phyloP scores from a whole-genome alignment of 1,140 invertebrate species.

The Acromyrmex heyeri region DNA sequence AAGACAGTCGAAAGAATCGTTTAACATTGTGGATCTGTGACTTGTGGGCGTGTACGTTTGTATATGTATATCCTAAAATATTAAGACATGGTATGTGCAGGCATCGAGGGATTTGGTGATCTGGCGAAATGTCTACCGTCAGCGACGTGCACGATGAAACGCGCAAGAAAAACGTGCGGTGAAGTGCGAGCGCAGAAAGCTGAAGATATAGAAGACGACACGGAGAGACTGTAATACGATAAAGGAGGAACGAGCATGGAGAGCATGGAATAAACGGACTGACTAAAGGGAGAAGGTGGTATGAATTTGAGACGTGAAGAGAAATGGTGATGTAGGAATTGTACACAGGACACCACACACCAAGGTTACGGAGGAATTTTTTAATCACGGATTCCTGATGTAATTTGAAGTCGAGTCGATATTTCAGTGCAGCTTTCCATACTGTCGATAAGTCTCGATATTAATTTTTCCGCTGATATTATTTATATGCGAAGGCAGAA shows the following conservation, averaged over 20 bases:
- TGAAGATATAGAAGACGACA: slow-evolving; percentile 33
- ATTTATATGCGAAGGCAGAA: neutral
- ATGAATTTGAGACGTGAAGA: slow-evolving; percentile 37
- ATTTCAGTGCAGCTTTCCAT: neutral
- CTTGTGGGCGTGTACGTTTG: slow-evolving; percentile 13
- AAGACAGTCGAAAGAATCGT: slow-evolving; percentile 60
- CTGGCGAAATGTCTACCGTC: slow-evolving; percentile 71
- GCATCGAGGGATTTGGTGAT: slow-evolving; percentile 62
- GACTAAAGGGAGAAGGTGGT: neutral
- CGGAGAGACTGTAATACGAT: slow-evolving; percentile 33
- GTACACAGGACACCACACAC: neutral
- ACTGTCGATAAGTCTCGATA: neutral
- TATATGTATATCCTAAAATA: slow-evolving; percentile 52
- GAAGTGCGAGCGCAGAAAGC: slow-evolving; percentile 40
- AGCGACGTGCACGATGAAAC: slow-evolving; percentile 62
- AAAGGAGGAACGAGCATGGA: neutral
- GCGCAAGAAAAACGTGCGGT: slow-evolving; percentile 63
- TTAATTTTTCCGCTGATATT: neutral
- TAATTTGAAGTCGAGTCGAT: neutral
- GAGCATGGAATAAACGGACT: slow-evolving; percentile 2
- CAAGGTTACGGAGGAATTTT: slow-evolving; percentile 11
- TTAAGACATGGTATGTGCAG: slow-evolving; percentile 40
- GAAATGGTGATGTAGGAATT: neutral
- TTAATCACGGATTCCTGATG: slow-evolving; percentile 19
- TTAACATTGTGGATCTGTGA: slow-evolving; percentile 13